These are phyloP conservation scores for Corythaixoides concolor DNA, from an alignment of 2,113 vertebrate species.

Conservation along the genomic window DNA sequence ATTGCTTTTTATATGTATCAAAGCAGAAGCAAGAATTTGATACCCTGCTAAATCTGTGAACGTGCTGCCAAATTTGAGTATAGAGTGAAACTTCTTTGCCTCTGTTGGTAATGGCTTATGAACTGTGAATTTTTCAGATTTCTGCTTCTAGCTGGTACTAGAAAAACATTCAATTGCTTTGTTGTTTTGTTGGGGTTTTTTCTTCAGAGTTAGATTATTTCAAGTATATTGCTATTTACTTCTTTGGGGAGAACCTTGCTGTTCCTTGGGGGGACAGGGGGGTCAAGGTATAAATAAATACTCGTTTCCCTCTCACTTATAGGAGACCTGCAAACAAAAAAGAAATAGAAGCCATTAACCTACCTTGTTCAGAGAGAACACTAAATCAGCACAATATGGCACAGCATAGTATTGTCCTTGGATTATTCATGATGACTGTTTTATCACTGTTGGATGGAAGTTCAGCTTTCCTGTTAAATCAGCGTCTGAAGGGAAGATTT, in stretches of 20 bases:
- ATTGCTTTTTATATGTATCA: not conserved
- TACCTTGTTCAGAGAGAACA: not conserved
- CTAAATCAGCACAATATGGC: conserved; percentile 59
- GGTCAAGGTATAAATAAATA: not conserved
- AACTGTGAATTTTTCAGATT: not conserved
- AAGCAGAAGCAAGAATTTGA: not conserved
- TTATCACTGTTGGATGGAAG: conserved; percentile 75
- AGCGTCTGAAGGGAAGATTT: conserved; percentile 88
- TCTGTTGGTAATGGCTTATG: fast-evolving
- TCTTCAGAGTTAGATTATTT: not conserved
- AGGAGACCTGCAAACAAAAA: conserved; percentile 56
- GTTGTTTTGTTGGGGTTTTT: not conserved
- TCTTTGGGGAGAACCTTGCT: not conserved
- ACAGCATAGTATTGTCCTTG: conserved; percentile 67
- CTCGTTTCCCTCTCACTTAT: not conserved
- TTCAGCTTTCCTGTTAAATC: conserved; percentile 81
- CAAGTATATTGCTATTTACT: not conserved
- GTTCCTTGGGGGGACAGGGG: not conserved
- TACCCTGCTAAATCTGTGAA: not conserved
- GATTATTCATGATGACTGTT: conserved; percentile 75
- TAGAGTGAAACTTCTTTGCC: not conserved
- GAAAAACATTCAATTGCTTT: not conserved
- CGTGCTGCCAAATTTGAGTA: not conserved
- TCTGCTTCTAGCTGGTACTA: not conserved
- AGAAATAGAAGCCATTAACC: conserved; percentile 25